Percentiles rank a stretch among this genome's conserved stretches.
Conservation (phyloP, 2,888 invertebrate species). For the Melolontha melolontha region DNA sequence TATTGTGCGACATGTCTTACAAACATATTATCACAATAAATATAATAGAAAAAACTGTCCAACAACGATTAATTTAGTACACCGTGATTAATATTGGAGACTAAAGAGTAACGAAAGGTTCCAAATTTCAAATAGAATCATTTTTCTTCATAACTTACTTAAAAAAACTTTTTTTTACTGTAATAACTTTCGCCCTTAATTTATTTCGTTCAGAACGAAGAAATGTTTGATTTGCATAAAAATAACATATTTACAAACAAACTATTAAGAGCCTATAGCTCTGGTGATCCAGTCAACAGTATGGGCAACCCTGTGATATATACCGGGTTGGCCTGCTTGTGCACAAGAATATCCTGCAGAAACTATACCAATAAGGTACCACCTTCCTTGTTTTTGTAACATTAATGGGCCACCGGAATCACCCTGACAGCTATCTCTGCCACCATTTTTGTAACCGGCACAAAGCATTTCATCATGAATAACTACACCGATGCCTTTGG, state of each 20-base stretch:
- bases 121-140: too few species aligned
- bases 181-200: too few species aligned
- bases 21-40: too few species aligned
- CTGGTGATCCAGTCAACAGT: slow-evolving; percentile 93
- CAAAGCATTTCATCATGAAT: slow-evolving; percentile 97
- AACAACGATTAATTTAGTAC: too few species aligned
- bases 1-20: too few species aligned
- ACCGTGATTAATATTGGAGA: too few species aligned
- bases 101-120: too few species aligned
- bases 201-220: slow-evolving; percentile 1
- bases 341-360: slow-evolving; percentile 96
- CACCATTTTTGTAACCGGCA: slow-evolving; percentile 90
- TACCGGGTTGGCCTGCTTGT: slow-evolving; percentile 92
- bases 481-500: slow-evolving; percentile 86
- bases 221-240: slow-evolving; percentile 6
- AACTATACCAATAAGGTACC: slow-evolving; percentile 88
- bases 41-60: too few species aligned
- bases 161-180: too few species aligned
- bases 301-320: slow-evolving; percentile 92
- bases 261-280: slow-evolving; percentile 68
- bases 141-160: too few species aligned
- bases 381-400: slow-evolving; percentile 87
- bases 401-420: slow-evolving; percentile 92
- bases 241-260: slow-evolving; percentile 21
- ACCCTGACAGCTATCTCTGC: slow-evolving; percentile 83